These are phyloP conservation scores for Cydia splendana DNA, from an alignment of 1,140 invertebrate species.

Conservation along the genomic window DNA sequence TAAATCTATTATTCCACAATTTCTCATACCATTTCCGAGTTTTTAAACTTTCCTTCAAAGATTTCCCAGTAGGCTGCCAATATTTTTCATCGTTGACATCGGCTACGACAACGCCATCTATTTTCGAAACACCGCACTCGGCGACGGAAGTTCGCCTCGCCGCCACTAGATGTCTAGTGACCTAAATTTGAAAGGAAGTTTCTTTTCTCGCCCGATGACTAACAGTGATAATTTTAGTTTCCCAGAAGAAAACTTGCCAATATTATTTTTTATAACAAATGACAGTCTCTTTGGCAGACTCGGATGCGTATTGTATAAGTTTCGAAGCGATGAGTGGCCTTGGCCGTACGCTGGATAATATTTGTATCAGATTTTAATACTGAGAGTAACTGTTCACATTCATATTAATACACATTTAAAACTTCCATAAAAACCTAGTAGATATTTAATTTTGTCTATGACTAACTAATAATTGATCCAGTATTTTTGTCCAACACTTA, in stretches of 20 bases:
- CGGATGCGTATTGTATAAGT: slow-evolving; percentile 9
- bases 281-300: slow-evolving; percentile 25
- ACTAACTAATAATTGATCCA: too few relatives aligned
- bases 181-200: slow-evolving; percentile 38
- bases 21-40: neutral
- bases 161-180: slow-evolving; percentile 53
- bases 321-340: slow-evolving; percentile 12
- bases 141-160: slow-evolving; percentile 38
- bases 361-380: neutral
- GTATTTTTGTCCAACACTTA: too few relatives aligned
- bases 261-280: slow-evolving; percentile 31
- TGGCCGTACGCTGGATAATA: slow-evolving; percentile 2
- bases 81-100: slow-evolving; percentile 33
- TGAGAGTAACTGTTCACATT: neutral
- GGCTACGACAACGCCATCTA: slow-evolving; percentile 50
- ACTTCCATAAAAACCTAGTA: neutral
- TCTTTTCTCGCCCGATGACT: slow-evolving; percentile 37
- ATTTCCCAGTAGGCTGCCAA: slow-evolving; percentile 18
- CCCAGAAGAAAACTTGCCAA: slow-evolving; percentile 37
- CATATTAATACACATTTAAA: neutral
- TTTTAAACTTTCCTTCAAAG: neutral
- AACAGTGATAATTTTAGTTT: slow-evolving; percentile 38
- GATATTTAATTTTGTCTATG: too few relatives aligned
- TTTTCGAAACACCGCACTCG: slow-evolving; percentile 34
- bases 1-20: neutral